Conservation (phyloP, 2,797 vertebrate species). For the Malacoraja senta region DNA sequence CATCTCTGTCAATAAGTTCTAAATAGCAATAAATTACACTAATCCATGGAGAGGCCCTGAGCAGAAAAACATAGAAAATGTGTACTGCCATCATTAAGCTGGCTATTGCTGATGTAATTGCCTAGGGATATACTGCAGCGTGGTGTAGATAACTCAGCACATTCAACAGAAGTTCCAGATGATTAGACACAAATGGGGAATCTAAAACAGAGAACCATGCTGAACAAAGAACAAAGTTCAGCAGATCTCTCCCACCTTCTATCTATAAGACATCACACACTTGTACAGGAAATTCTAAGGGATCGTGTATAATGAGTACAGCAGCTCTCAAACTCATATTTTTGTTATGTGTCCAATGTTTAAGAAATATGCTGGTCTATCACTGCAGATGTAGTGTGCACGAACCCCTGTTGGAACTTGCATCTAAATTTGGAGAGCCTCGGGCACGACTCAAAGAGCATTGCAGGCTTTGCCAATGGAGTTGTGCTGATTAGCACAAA, state of each 20-base stretch:
- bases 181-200: background rate
- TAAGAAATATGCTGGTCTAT: too few relatives aligned
- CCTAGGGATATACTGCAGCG: background rate
- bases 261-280: background rate
- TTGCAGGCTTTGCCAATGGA: too few relatives aligned
- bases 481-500: too few relatives aligned
- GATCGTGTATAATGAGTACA: too few relatives aligned
- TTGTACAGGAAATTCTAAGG: too few relatives aligned
- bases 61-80: background rate
- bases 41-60: background rate
- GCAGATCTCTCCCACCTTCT: background rate
- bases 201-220: background rate
- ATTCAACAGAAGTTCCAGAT: background rate
- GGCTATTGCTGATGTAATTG: background rate
- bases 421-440: too few relatives aligned
- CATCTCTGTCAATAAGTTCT: background rate
- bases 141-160: background rate
- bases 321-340: too few relatives aligned
- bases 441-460: too few relatives aligned
- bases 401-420: too few relatives aligned
- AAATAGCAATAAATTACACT: background rate
- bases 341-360: too few relatives aligned
- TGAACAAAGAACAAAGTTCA: background rate
- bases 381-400: too few relatives aligned
- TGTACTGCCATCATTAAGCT: background rate